phyloP scores from a whole-genome alignment of 2,888 invertebrate species.

The Thereva nobilitata region DNA sequence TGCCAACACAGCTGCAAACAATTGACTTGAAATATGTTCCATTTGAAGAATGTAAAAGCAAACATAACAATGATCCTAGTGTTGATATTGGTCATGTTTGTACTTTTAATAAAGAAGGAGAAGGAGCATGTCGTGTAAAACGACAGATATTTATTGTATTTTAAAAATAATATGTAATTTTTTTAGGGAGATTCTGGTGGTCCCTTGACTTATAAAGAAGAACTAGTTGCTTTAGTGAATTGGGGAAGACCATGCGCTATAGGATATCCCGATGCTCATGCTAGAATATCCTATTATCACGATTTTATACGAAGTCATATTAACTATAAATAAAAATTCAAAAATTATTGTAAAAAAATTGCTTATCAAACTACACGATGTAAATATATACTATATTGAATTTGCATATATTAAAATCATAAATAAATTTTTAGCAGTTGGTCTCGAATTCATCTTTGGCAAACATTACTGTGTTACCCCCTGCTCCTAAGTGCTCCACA shows the following conservation, averaged over 20 bases:
- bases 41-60: constrained; percentile 61
- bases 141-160: constrained; percentile 54
- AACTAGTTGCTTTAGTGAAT: constrained; percentile 53
- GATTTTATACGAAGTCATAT: constrained; percentile 52
- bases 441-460: no score
- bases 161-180: constrained; percentile 51
- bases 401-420: no score
- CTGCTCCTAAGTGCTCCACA: no score
- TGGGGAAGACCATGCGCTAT: constrained; percentile 55
- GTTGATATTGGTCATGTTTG: constrained; percentile 66
- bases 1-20: constrained; percentile 63
- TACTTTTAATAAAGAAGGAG: constrained; percentile 62
- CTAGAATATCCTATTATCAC: constrained; percentile 49
- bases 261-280: constrained; percentile 55
- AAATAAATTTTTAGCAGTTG: no score
- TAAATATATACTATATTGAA: no score
- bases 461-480: no score
- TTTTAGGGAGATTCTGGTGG: constrained; percentile 54
- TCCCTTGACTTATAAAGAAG: constrained; percentile 49
- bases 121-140: constrained; percentile 59
- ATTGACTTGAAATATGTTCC: constrained; percentile 63
- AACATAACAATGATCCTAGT: constrained; percentile 59
- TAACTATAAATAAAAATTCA: neutral
- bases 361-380: no score
- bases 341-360: neutral